These are phyloP conservation scores for Vimba vimba DNA, from an alignment of 2,113 vertebrate species.

Conservation along the genomic window DNA sequence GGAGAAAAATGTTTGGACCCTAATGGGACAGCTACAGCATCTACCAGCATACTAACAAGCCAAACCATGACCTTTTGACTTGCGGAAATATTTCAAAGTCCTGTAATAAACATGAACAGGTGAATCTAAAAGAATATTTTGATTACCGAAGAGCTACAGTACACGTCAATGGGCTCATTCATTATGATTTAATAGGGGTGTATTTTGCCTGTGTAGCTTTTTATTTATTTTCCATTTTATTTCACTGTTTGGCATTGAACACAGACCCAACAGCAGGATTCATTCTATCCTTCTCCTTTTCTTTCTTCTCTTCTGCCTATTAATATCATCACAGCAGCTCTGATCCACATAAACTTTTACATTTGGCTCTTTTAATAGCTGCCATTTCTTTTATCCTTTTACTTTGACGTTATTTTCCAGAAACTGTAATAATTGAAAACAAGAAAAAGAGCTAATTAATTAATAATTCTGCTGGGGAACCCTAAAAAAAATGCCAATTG, in stretches of 20 bases:
- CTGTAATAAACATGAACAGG: neutral
- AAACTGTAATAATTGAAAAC: constrained; percentile 41
- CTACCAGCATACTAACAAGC: no score
- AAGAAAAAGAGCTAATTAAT: neutral
- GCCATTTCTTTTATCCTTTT: constrained; percentile 63
- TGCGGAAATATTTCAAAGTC: neutral
- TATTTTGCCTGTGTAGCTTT: neutral
- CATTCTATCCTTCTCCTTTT: constrained; percentile 31
- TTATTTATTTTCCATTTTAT: neutral
- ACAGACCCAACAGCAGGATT: constrained; percentile 12
- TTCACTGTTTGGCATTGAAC: constrained; percentile 49
- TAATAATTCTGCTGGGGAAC: constrained; percentile 44
- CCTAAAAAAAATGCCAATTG: constrained; percentile 46
- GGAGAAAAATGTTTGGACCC: no score
- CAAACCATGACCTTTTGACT: neutral
- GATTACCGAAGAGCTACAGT: neutral
- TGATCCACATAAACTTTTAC: constrained; percentile 61
- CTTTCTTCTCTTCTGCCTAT: constrained; percentile 37
- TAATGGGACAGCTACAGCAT: no score
- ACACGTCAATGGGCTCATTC: neutral
- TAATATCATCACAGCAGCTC: constrained; percentile 57
- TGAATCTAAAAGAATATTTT: neutral
- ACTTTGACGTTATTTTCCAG: constrained; percentile 60
- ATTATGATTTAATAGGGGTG: neutral
- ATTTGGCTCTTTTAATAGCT: constrained; percentile 57